These are phyloP conservation scores for Pediacus dermestoides DNA, from an alignment of 2,888 invertebrate species.

Conservation along the genomic window DNA sequence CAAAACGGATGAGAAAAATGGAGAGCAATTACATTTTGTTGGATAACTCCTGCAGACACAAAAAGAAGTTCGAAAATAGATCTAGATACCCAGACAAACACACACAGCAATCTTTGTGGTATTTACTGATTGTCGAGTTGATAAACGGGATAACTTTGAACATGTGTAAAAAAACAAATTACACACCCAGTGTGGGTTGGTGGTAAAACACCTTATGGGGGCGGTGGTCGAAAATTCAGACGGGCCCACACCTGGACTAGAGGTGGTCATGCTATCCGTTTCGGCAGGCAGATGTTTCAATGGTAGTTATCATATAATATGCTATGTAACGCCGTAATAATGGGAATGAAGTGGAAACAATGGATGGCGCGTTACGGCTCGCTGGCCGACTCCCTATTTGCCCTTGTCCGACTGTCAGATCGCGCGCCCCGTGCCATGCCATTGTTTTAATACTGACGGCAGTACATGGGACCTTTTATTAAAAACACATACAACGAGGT, in stretches of 20 bases:
- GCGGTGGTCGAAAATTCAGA: no score
- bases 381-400: slow-evolving; percentile 32
- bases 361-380: slow-evolving; percentile 33
- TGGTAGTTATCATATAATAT: slow-evolving; percentile 34
- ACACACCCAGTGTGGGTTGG: no score
- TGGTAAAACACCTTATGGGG: no score
- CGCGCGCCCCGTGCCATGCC: slow-evolving; percentile 13
- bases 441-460: slow-evolving; percentile 7
- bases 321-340: slow-evolving; percentile 35
- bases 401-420: slow-evolving; percentile 26
- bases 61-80: no score
- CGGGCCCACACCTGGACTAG: no score
- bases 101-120: not conserved
- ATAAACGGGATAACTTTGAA: no score
- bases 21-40: slow-evolving; percentile 1
- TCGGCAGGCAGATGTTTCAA: slow-evolving; percentile 32
- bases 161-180: no score
- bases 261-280: slow-evolving; percentile 28
- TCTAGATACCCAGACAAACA: no score
- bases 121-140: not conserved
- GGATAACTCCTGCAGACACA: no score
- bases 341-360: slow-evolving; percentile 37
- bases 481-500: no score
- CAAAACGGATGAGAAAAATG: slow-evolving; percentile 24
- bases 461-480: no score